Conservation (phyloP, 2,113 vertebrate species). For the Albula goreensis region DNA sequence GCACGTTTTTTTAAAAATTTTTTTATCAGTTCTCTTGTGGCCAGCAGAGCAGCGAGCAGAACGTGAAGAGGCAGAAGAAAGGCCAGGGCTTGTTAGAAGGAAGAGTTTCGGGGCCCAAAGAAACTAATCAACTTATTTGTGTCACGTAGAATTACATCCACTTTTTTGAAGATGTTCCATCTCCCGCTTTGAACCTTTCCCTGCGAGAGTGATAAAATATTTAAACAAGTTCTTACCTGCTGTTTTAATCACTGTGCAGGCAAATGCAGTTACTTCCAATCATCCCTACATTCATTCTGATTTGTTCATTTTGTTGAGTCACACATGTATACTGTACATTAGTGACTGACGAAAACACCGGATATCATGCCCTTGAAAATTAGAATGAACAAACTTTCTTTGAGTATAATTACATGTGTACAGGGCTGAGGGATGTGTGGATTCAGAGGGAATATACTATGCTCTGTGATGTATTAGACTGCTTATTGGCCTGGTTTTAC, state of each 20-base stretch:
- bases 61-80: constrained; percentile 17
- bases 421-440: neutral
- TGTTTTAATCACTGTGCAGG: constrained; percentile 15
- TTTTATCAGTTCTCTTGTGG: constrained; percentile 54
- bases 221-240: constrained; percentile 8
- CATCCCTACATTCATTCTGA: neutral
- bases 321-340: neutral
- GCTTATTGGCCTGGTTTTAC: constrained; percentile 8
- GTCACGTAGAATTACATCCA: constrained; percentile 48
- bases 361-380: neutral
- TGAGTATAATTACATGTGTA: constrained; percentile 2
- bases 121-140: constrained; percentile 51
- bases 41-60: constrained; percentile 24
- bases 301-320: neutral
- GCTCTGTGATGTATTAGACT: constrained; percentile 15
- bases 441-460: constrained; percentile 22
- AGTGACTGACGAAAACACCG: neutral
- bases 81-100: constrained; percentile 40
- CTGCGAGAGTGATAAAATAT: constrained; percentile 17
- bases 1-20: constrained; percentile 40
- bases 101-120: constrained; percentile 32
- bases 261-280: neutral
- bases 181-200: constrained; percentile 12
- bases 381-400: neutral
- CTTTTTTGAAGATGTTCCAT: constrained; percentile 15